Evolutionary conservation across 2,888 invertebrate genomes (phyloP), one percentile per base, ranked within the genome.

Genomic region (Patella depressa): DNA sequence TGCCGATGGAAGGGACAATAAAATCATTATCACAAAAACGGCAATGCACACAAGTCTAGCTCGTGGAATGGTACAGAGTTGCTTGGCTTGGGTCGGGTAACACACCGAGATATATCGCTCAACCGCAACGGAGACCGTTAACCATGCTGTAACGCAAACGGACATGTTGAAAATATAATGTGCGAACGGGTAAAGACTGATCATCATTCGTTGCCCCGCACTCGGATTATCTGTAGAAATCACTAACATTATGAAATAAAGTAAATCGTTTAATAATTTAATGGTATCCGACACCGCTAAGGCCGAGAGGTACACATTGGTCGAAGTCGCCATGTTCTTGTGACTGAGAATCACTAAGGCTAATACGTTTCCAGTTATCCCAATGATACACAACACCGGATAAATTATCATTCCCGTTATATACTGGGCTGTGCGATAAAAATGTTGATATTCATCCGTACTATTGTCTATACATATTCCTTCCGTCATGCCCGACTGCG

Each of bases 71-170:
- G 88, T 88, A 75, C 87, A 87, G n/a, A 87, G 80, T 24, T 83
- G 75, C 73, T 84, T 84, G 2, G 88, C 87, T 55, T 85, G 80
- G 4, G 86, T 84, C 19, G 90, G 87, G 77, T 89, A 86, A 74
- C 89, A 90, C n/a, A 90, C 89, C 57, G 87, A 85, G 15, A 90
- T 85, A 76, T 85, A 90, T 7, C 90, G 79, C 80, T 90, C 90
- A 17, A 88, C 84, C 1, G 90, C 89, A 55, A 90, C 90, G 0
- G 88, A 86, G 2, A 90, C 88, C 0, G 89, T 90, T 73, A 90
- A 80, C 90, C 90, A 90, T 3, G 89, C 85, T 0, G 89, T 87
- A n/a, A 89, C 85, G 75, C 88, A 89, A 2, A 86, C 85, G 4
- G 89, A 85, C 82, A 87, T 85, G 78, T 88, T 89, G 78, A 90